Evolutionary conservation across 2,113 vertebrate genomes (phyloP).

Genomic region (Bubo bubo): DNA sequence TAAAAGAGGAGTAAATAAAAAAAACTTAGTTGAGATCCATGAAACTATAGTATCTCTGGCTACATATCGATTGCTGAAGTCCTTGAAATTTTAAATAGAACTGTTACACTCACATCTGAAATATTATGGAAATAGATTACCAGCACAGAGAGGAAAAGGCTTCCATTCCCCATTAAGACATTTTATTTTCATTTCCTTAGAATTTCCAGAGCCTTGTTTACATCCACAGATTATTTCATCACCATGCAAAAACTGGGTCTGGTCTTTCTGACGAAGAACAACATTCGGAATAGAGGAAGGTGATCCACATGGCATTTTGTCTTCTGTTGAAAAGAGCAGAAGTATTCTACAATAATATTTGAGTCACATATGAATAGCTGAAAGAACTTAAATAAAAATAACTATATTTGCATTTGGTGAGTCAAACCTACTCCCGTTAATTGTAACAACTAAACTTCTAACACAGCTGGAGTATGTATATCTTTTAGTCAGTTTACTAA

Average conservation of each 20-base stretch:
- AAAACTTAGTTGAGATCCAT: background rate
- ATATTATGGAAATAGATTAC: constrained; percentile 14
- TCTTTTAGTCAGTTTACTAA: background rate
- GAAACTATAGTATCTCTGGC: background rate
- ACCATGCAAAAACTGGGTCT: background rate
- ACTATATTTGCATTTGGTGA: background rate
- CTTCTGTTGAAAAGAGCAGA: constrained; percentile 40
- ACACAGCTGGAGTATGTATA: background rate
- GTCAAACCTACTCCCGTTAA: background rate
- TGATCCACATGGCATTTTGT: background rate
- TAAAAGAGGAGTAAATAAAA: background rate
- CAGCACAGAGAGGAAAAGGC: constrained; percentile 35
- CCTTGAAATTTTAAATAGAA: background rate
- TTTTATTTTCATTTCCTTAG: background rate
- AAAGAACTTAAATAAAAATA: background rate
- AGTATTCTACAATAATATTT: background rate
- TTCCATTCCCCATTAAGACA: constrained; percentile 62
- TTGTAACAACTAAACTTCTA: background rate
- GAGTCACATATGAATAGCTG: background rate
- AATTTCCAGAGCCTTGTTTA: background rate
- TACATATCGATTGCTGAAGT: background rate
- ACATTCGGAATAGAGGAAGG: background rate
- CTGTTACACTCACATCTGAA: background rate
- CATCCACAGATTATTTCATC: constrained; percentile 28
- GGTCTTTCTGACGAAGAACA: background rate